phyloP scores from a whole-genome alignment of 2,888 invertebrate genomes.

The Andricus curvator region DNA sequence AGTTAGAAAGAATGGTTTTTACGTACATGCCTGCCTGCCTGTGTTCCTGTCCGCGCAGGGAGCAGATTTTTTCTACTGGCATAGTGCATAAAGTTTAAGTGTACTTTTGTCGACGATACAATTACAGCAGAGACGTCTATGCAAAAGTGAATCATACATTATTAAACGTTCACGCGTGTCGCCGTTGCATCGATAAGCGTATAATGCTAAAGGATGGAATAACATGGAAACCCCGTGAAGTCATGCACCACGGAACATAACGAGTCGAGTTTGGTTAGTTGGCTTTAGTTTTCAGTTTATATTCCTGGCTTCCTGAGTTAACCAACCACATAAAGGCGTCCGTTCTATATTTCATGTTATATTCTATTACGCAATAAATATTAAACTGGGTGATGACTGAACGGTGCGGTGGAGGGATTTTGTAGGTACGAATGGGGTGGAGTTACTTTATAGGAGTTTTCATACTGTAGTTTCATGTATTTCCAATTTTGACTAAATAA shows the following conservation, averaged over 20 bases:
- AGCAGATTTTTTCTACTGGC: too few relatives aligned
- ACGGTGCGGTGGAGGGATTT: background rate
- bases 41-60: too few relatives aligned
- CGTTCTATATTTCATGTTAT: constrained; percentile 65
- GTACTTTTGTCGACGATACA: too few relatives aligned
- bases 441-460: background rate
- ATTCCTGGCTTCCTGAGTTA: constrained; percentile 71
- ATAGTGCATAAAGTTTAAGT: too few relatives aligned
- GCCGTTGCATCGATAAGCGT: constrained; percentile 51
- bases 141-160: background rate
- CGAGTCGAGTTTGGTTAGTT: constrained; percentile 65
- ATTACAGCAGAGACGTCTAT: too few relatives aligned
- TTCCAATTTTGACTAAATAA: background rate
- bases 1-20: too few relatives aligned
- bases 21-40: too few relatives aligned
- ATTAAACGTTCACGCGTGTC: background rate
- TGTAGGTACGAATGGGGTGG: constrained; percentile 4
- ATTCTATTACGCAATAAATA: constrained; percentile 75
- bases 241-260: constrained; percentile 57
- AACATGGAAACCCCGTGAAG: constrained; percentile 50
- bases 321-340: constrained; percentile 71
- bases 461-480: constrained; percentile 6
- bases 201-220: constrained; percentile 43
- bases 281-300: constrained; percentile 74
- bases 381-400: constrained; percentile 62